These are phyloP conservation scores for Liposcelis brunnea DNA, from an alignment of 2,888 invertebrate genomes.

Conservation along the genomic window DNA sequence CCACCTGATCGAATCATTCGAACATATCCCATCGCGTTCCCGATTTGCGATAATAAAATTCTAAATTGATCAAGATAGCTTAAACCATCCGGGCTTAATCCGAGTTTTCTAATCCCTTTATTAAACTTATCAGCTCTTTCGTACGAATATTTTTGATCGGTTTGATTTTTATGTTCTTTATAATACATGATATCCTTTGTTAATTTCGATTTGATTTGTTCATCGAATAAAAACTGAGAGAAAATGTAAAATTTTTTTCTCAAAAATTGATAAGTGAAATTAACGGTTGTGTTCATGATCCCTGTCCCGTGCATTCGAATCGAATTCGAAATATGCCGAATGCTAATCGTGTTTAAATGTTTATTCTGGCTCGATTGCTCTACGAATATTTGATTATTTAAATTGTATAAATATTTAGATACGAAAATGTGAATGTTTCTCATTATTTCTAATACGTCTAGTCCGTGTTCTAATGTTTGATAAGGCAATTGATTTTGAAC, in stretches of 20 bases:
- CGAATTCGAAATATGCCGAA: constrained; percentile 89
- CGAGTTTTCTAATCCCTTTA: constrained; percentile 73
- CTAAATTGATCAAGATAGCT: constrained; percentile 89
- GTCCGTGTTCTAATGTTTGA: constrained; percentile 90
- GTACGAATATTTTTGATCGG: constrained; percentile 60
- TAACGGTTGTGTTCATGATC: constrained; percentile 87
- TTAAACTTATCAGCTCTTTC: constrained; percentile 89
- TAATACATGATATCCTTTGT: constrained; percentile 75
- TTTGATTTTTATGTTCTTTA: constrained; percentile 48
- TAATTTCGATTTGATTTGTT: constrained; percentile 88
- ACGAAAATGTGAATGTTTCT: constrained; percentile 86
- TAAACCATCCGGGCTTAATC: constrained; percentile 59
- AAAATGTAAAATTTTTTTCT: constrained; percentile 84
- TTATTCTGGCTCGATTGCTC: constrained; percentile 83
- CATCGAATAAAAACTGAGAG: constrained; percentile 94
- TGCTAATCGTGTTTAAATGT: constrained; percentile 86
- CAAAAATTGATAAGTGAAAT: constrained; percentile 85
- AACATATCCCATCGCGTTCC: constrained; percentile 47
- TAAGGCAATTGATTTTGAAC: constrained; percentile 90
- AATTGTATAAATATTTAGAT: constrained; percentile 80
- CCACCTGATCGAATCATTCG: constrained; percentile 87
- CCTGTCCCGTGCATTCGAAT: constrained; percentile 93
- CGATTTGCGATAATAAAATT: constrained; percentile 82
- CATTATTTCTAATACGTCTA: constrained; percentile 95
- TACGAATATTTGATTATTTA: constrained; percentile 91